phyloP scores from a whole-genome alignment of 2,888 invertebrate species.

The Halocaridina rubra region DNA sequence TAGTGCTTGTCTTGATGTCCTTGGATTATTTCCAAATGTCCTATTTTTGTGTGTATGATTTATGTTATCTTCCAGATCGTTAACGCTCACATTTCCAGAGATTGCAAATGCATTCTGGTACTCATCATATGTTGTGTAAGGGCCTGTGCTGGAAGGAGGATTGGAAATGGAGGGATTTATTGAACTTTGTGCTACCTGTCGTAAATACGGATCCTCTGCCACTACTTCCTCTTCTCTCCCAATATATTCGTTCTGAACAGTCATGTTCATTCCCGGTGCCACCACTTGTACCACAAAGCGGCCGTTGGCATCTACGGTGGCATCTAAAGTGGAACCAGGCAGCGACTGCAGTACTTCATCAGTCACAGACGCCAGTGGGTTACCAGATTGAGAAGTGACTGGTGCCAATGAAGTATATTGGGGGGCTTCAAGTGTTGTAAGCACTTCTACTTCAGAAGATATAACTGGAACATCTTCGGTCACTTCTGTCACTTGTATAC shows the following conservation, averaged over 20 bases:
- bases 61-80: no score
- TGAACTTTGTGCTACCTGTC: no score
- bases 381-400: not conserved
- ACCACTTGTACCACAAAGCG: slow-evolving; percentile 56
- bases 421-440: not conserved
- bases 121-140: not conserved
- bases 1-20: not conserved
- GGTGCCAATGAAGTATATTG: slow-evolving; percentile 38
- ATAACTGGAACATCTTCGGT: not conserved
- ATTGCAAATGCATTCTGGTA: not conserved
- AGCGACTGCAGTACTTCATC: not conserved
- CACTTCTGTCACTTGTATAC: not conserved
- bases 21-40: no score
- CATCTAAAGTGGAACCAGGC: slow-evolving; percentile 38
- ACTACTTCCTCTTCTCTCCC: not conserved
- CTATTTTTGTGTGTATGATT: no score
- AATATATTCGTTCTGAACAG: slow-evolving; percentile 41
- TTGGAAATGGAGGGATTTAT: not conserved
- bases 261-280: slow-evolving; percentile 49
- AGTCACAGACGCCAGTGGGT: not conserved
- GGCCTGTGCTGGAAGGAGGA: not conserved
- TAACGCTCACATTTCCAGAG: not conserved
- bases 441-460: not conserved
- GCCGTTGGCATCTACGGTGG: slow-evolving; percentile 53
- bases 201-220: not conserved